Conservation (phyloP, 2,888 invertebrate genomes). For the Cephus spinipes region DNA sequence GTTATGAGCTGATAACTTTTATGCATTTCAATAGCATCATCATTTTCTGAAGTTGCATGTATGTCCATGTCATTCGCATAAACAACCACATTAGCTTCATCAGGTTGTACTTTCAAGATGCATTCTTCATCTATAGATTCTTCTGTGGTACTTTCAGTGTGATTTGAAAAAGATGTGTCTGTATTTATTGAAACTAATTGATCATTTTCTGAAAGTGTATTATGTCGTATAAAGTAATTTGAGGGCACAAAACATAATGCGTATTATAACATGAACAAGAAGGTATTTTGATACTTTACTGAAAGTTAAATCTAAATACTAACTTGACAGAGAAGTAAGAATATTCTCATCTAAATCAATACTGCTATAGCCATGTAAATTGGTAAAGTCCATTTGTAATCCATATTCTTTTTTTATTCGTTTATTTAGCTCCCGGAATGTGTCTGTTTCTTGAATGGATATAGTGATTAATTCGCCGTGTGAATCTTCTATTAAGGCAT, state of each 20-base stretch:
- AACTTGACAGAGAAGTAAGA: not conserved
- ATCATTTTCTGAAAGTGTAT: not conserved
- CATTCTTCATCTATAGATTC: not conserved
- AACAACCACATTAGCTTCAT: not conserved
- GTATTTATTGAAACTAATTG: not conserved
- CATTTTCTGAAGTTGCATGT: not conserved
- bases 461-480: constrained; percentile 1
- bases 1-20: not conserved
- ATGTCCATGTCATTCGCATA: not conserved
- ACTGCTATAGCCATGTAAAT: constrained; percentile 3
- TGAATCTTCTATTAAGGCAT: constrained; percentile 8
- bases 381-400: constrained; percentile 9
- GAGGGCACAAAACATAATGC: not conserved
- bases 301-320: not conserved
- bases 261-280: not conserved
- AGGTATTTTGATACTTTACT: not conserved
- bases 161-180: not conserved
- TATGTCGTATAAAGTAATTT: not conserved
- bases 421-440: constrained; percentile 3
- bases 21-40: not conserved
- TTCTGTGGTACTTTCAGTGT: not conserved
- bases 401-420: constrained; percentile 6
- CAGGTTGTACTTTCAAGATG: not conserved
- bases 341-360: constrained; percentile 11
- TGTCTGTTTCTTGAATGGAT: constrained; percentile 5